Evolutionary conservation across 30 jellyfish, hydroid and myxozoan genomes (phyloP).

Genomic region (Catostylus mosaicus): DNA sequence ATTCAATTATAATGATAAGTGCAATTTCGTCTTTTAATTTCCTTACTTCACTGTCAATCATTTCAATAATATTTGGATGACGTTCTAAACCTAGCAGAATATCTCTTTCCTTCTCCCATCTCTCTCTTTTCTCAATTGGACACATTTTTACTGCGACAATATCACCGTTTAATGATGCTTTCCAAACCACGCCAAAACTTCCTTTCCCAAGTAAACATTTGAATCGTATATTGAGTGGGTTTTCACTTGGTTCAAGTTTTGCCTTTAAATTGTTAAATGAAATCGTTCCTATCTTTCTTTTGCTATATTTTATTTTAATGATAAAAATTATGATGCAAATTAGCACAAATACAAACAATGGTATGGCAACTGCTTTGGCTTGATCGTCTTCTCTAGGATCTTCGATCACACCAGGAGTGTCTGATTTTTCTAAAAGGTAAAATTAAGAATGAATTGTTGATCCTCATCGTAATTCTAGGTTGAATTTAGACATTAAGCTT

Average conservation of each 20-base stretch:
- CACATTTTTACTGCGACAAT: constrained; percentile 68
- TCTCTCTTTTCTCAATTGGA: constrained; percentile 39
- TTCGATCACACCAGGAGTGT: neutral
- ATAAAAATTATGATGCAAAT: constrained; percentile 26
- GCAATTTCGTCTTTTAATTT: constrained; percentile 50
- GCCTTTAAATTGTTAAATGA: neutral
- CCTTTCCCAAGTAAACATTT: constrained; percentile 52
- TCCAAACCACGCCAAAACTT: constrained; percentile 74
- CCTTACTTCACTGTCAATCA: constrained; percentile 59
- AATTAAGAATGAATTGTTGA: no score
- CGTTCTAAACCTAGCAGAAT: constrained; percentile 3
- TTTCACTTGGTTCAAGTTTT: constrained; percentile 10
- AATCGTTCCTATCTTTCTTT: constrained; percentile 17
- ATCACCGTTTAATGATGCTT: constrained; percentile 36
- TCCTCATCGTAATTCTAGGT: no score
- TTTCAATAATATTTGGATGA: constrained; percentile 33
- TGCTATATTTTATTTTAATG: constrained; percentile 11
- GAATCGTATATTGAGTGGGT: constrained; percentile 44
- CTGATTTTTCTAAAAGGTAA: no score
- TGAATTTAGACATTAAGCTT: no score
- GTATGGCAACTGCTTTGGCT: constrained; percentile 35
- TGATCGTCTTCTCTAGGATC: constrained; percentile 37
- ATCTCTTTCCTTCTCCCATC: constrained; percentile 62
- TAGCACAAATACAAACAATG: constrained; percentile 36
- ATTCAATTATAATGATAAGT: constrained; percentile 27